Evolutionary conservation across 2,888 invertebrate genomes (phyloP), one percentile per base, ranked within the genome.

Genomic region (Polydrusus tereticollis): DNA sequence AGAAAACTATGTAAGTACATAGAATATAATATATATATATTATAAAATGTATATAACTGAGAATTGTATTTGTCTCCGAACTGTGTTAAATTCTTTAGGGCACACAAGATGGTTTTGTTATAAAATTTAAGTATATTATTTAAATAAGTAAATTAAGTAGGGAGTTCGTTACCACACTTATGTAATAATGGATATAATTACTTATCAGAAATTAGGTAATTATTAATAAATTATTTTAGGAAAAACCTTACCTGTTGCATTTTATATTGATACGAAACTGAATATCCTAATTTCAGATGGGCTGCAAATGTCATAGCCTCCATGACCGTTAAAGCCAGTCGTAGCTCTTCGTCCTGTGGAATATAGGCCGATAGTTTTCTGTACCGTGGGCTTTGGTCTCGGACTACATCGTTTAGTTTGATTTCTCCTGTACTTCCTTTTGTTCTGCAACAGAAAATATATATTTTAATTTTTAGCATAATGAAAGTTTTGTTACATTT

Each of bases 361-460:
- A 95, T 94, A 87, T 94, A 94, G 60, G 92, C 91, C 26, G 92
- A 91, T 75, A 93, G 88, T 94, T 78, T 94, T 90, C 86, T 96
- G 95, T 80, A 92, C 88, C 55, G 94, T 91, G 64, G 94, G 92
- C 78, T 97, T 89, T 26, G 91, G 89, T 75, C 95, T 88, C 80
- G 94, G 85, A 80, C 92, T 88, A 83, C 77, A 18, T 81, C 82
- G 72, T 85, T 86, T 43, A 85, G 77, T 72, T 78, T 79, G 4
- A 86, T 79, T 0, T 77, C 77, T 18, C 85, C 85, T 20, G 78
- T 77, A 73, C 84, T 85, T 12, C 85, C 86, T 65, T 77, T 75
- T 0, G 84, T 83, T 71, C 86, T 85, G 78, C 2, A 83, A 83
- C 36, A 64, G 69, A 71, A 71, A 50, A 7, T 20, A n/a, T 41